A percentile compares a stretch with the other conserved stretches of the same genome.
Evolutionary conservation across 2,888 invertebrate species (phyloP).

Genomic region (Plagodis dolabraria): DNA sequence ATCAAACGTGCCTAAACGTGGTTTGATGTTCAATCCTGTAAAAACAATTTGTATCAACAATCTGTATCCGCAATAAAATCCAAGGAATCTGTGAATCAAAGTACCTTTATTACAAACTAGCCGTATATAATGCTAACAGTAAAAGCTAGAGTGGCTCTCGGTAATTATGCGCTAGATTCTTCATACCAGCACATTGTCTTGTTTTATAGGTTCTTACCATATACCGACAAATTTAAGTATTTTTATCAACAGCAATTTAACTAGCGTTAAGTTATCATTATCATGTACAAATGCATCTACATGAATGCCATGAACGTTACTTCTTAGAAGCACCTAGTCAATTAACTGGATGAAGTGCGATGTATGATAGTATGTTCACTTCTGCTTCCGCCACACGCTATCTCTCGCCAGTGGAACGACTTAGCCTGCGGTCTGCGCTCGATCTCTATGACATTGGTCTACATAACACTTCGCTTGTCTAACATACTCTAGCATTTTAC

Average conservation of each 20-base stretch:
- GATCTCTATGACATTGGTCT: slow-evolving; percentile 58
- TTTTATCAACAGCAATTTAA: slow-evolving; percentile 7
- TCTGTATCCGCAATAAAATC: too few relatives aligned
- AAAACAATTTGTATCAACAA: too few relatives aligned
- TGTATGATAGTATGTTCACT: slow-evolving; percentile 14
- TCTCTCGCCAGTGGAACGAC: slow-evolving; percentile 34
- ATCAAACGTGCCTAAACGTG: slow-evolving; percentile 53
- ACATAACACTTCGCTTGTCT: slow-evolving; percentile 77
- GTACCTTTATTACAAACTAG: too few relatives aligned
- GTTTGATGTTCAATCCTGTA: too few relatives aligned
- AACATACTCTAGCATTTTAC: slow-evolving; percentile 54
- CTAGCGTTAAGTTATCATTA: slow-evolving; percentile 13
- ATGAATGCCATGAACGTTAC: slow-evolving; percentile 12
- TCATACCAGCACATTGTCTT: slow-evolving; percentile 1
- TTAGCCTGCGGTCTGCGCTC: slow-evolving; percentile 53
- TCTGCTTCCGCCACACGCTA: slow-evolving; percentile 45
- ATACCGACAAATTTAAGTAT: not conserved
- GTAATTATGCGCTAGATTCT: slow-evolving; percentile 14
- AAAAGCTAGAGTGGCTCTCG: not conserved
- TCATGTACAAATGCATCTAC: slow-evolving; percentile 13
- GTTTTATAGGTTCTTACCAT: not conserved
- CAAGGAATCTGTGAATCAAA: not conserved
- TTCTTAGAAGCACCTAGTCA: slow-evolving; percentile 31
- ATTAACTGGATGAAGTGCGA: slow-evolving; percentile 8
- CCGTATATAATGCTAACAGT: too few relatives aligned